phyloP scores from a whole-genome alignment of 92 coral and sea anemone species.

The Plumapathes pennacea region DNA sequence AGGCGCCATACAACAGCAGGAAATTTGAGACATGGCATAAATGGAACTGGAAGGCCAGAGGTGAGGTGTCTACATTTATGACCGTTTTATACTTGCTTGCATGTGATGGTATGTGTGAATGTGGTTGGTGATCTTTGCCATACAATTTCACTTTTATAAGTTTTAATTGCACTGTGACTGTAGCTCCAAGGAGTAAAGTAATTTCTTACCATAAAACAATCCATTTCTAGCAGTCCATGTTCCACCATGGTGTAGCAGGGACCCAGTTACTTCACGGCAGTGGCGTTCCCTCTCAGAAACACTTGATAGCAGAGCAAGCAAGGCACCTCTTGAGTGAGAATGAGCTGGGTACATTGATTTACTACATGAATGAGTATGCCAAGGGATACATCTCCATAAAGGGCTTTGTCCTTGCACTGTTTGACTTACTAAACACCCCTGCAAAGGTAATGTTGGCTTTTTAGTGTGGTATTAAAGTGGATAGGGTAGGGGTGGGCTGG shows the following conservation, averaged over 20 bases:
- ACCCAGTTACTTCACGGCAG: slow-evolving; percentile 83
- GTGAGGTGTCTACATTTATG: not conserved
- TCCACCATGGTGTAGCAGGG: slow-evolving; percentile 83
- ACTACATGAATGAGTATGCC: slow-evolving; percentile 83
- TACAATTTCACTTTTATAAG: too few relatives aligned
- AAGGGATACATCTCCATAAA: slow-evolving; percentile 57
- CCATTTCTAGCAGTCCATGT: slow-evolving; percentile 57
- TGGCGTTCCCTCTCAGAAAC: slow-evolving; percentile 70
- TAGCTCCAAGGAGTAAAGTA: too few relatives aligned
- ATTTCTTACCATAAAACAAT: not conserved
- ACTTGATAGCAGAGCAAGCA: slow-evolving; percentile 77
- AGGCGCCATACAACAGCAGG: slow-evolving; percentile 56
- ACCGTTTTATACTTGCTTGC: too few relatives aligned
- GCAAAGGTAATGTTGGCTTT: slow-evolving; percentile 64
- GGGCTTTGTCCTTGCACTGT: slow-evolving; percentile 78
- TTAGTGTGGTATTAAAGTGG: too few relatives aligned
- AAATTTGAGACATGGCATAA: slow-evolving; percentile 2
- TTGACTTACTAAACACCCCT: slow-evolving; percentile 81
- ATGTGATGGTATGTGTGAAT: too few relatives aligned
- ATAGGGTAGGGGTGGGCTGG: too few relatives aligned
- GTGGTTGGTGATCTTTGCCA: too few relatives aligned
- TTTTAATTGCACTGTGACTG: too few relatives aligned
- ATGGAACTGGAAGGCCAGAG: slow-evolving; percentile 24
- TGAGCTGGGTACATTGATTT: slow-evolving; percentile 78
- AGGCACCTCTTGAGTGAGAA: slow-evolving; percentile 70